Conservation (phyloP, 2,113 vertebrate species). For the Cottus gobio region DNA sequence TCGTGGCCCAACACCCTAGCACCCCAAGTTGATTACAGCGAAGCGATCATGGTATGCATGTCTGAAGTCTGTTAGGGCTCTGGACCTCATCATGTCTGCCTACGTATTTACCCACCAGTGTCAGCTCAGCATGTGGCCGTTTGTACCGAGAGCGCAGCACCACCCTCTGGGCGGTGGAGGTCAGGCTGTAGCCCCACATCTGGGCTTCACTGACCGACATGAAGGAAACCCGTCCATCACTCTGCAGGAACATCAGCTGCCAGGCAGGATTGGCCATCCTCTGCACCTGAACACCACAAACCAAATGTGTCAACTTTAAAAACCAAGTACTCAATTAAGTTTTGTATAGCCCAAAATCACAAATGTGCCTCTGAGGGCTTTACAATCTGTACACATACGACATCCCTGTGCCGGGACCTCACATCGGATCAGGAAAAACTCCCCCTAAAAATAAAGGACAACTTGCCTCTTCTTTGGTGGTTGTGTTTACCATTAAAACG, state of each 20-base stretch:
- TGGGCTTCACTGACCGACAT: conserved; percentile 56
- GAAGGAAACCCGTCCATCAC: conserved; percentile 4
- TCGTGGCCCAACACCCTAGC: too few relatives aligned
- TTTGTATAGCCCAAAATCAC: too few relatives aligned
- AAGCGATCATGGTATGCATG: too few relatives aligned
- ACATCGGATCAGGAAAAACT: too few relatives aligned
- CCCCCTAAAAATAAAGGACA: too few relatives aligned
- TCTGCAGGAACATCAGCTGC: conserved; percentile 67
- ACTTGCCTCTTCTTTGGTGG: not conserved
- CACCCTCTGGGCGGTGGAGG: conserved; percentile 30
- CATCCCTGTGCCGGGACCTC: too few relatives aligned
- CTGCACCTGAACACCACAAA: conserved; percentile 52
- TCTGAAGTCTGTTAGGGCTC: too few relatives aligned
- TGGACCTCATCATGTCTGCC: not conserved
- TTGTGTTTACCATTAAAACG: not conserved
- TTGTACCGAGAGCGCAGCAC: conserved; percentile 61
- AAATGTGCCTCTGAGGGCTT: too few relatives aligned
- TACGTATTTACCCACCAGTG: conserved; percentile 34
- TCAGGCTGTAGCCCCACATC: conserved; percentile 55
- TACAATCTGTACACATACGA: too few relatives aligned
- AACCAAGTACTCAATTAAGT: too few relatives aligned
- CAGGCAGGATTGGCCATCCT: conserved; percentile 22
- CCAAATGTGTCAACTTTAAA: not conserved
- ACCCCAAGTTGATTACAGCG: too few relatives aligned
- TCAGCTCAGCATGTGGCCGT: conserved; percentile 28